Conservation (phyloP, 2,888 invertebrate species). For the Hydraecia micacea region DNA sequence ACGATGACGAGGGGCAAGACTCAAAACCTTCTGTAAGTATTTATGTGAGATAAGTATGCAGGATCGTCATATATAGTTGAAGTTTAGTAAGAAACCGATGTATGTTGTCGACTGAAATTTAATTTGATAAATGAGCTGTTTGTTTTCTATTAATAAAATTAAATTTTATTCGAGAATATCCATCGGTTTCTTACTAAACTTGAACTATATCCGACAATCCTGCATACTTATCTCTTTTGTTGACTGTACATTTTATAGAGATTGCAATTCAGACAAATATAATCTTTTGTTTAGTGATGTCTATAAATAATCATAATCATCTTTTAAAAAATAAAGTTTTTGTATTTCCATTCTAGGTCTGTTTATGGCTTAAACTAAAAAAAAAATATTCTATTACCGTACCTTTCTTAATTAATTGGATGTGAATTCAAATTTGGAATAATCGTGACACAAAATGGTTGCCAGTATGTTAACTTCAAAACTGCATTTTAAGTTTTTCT, state of each 20-base stretch:
- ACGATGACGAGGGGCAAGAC: not conserved
- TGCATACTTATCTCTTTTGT: no score
- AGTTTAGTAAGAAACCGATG: no score
- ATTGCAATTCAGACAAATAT: no score
- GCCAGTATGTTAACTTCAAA: not conserved
- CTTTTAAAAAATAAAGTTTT: not conserved
- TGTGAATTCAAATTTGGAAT: not conserved
- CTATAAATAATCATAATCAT: no score
- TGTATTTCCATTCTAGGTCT: not conserved
- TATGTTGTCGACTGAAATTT: no score
- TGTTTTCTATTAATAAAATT: no score
- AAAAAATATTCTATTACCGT: not conserved
- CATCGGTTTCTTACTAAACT: no score
- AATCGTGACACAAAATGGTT: not conserved
- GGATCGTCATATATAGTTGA: no score
- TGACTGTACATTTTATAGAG: not conserved
- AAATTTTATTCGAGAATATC: no score
- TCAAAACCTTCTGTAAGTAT: slow-evolving; percentile 1
- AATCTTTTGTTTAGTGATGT: not conserved
- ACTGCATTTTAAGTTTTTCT: not conserved
- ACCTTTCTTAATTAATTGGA: not conserved
- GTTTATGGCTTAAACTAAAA: not conserved
- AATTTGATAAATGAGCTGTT: no score
- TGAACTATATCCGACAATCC: no score
- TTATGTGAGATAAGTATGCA: no score